Evolutionary conservation across 2,113 vertebrate species (phyloP), one percentile per base, ranked within the genome.

Genomic region (Sorex araneus): DNA sequence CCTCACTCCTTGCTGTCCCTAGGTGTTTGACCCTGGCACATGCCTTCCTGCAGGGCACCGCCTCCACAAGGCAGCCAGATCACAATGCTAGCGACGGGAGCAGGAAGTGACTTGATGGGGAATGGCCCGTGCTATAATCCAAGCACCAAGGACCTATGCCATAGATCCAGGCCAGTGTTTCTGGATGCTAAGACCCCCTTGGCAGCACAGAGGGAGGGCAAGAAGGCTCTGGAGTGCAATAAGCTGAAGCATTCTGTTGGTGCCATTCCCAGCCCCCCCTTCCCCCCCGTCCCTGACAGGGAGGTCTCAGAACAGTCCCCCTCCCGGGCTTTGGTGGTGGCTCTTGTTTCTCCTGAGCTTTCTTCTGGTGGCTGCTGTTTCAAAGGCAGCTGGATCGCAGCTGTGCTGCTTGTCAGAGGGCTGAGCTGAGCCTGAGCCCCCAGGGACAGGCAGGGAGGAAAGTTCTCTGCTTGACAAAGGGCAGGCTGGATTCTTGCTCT

Each of bases 371-470:
- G 79, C 75, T 60, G 63, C 57, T 66, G 18, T 50, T 74, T 45
- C 40, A 19, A 40, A 90, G 63, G 64, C 92, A 79, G 79, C 88
- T 90, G 82, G 43, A 15, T 60, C 50, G 18, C 95, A 93, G 86
- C 83, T 90, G 90, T 45, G n/a, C 16, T 10, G 45, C 85, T 36
- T 30, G 34, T 73, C 82, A 57, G 21, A 36, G 54, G 30, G 50
- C 3, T 69, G 36, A 45, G 12, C 40, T 27, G 54, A 70, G n/a
- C 50, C 12, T 5, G 9, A 8, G 19, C 69, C 34, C 67, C 47
- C 11, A 25, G 66, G n/a, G 9, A 4, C 19, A n/a, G 9, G 25
- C 47, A 87, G 69, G 74, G 13, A 87, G 50, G 82, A 40, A 54
- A 12, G 18, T 32, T 34, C 4, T 1, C 73, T 50, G 4, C 16